phyloP scores from a whole-genome alignment of 2,797 vertebrate species.

The Limnodromus scolopaceus region DNA sequence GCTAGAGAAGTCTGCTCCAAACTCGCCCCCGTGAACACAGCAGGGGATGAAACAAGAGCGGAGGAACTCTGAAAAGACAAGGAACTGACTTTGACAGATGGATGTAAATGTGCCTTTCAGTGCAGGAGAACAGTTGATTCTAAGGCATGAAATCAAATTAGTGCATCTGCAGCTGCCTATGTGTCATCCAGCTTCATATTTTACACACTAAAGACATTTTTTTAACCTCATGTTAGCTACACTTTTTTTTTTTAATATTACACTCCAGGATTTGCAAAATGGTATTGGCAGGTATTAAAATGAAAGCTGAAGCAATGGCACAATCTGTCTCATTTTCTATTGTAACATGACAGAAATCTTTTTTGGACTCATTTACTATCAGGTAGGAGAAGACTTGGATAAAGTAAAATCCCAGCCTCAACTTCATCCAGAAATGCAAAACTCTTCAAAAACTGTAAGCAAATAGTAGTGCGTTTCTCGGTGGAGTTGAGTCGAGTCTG shows the following conservation, averaged over 20 bases:
- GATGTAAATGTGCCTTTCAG: conserved; percentile 77
- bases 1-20: not conserved
- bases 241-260: conserved; percentile 35
- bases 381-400: not conserved
- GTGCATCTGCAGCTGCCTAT: conserved; percentile 78
- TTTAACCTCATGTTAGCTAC: conserved; percentile 55
- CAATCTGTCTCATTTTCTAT: conserved; percentile 27
- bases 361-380: conserved; percentile 16
- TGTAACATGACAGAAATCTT: conserved; percentile 39
- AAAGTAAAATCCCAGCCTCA: not conserved
- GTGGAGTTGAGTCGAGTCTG: not conserved
- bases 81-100: conserved; percentile 73
- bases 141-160: conserved; percentile 81
- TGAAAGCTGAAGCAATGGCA: not conserved
- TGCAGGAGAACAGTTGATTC: conserved; percentile 74
- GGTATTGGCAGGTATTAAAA: conserved; percentile 65
- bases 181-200: conserved; percentile 68
- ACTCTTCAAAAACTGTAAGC: not conserved
- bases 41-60: conserved; percentile 10
- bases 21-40: not conserved
- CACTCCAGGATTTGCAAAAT: conserved; percentile 25
- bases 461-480: no score
- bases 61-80: conserved; percentile 69
- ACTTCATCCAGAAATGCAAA: not conserved
- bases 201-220: conserved; percentile 69